Evolutionary conservation across 2,888 invertebrate species (phyloP).

Genomic region (Cerastis rubricosa): DNA sequence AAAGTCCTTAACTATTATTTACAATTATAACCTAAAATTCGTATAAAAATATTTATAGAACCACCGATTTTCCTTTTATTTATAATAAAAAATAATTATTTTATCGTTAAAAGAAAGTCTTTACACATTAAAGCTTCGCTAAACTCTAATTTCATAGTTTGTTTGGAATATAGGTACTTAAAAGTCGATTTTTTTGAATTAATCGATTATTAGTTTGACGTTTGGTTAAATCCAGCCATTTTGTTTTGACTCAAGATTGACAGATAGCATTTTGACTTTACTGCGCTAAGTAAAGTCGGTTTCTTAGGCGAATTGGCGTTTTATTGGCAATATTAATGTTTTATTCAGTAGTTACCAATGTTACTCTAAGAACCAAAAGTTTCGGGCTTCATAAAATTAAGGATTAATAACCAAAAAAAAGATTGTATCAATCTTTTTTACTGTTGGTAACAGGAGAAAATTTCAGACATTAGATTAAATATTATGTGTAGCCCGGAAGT

Average conservation of each 20-base stretch:
- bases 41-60: slow-evolving; percentile 74
- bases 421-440: too few species aligned
- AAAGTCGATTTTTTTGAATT: slow-evolving; percentile 10
- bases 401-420: too few species aligned
- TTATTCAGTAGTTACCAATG: too few species aligned
- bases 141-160: slow-evolving; percentile 61
- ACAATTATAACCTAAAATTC: slow-evolving; percentile 76
- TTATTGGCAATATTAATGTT: neutral
- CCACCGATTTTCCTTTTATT: slow-evolving; percentile 70
- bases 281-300: neutral
- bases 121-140: slow-evolving; percentile 76
- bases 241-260: neutral
- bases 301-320: neutral
- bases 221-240: slow-evolving; percentile 46
- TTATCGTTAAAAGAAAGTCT: slow-evolving; percentile 71
- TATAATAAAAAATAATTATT: slow-evolving; percentile 50
- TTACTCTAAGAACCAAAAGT: too few species aligned
- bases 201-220: slow-evolving; percentile 23
- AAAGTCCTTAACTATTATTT: slow-evolving; percentile 83
- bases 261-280: neutral
- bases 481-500: too few species aligned
- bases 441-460: too few species aligned
- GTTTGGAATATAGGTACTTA: slow-evolving; percentile 38
- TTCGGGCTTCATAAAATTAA: too few species aligned
- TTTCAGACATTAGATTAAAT: too few species aligned